Evolutionary conservation across 2,797 vertebrate species (phyloP).

Genomic region (Gobionotothen gibberifrons): DNA sequence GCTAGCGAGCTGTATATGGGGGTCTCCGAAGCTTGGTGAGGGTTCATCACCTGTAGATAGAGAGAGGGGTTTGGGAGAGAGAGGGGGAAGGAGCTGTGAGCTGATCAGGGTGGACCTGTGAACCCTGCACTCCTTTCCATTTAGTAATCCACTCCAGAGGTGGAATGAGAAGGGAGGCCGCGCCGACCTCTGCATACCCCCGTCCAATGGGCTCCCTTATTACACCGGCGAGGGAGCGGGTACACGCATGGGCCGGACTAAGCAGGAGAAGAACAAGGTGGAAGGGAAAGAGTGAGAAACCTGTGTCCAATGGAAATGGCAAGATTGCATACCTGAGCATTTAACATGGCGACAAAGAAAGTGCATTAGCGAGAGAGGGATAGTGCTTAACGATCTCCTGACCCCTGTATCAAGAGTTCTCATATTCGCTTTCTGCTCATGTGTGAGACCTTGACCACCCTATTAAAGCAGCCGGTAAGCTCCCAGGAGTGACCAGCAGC

Average conservation of each 20-base stretch:
- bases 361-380: slow-evolving; percentile 6
- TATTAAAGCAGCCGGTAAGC: slow-evolving; percentile 56
- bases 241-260: background rate
- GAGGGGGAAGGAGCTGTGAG: slow-evolving; percentile 33
- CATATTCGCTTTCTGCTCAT: slow-evolving; percentile 51
- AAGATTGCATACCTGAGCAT: slow-evolving; percentile 18
- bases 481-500: slow-evolving; percentile 54
- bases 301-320: slow-evolving; percentile 31
- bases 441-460: slow-evolving; percentile 59
- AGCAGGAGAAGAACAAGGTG: slow-evolving; percentile 30
- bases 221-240: background rate
- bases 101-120: slow-evolving; percentile 51
- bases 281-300: slow-evolving; percentile 36
- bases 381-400: slow-evolving; percentile 21
- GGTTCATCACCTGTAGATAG: slow-evolving; percentile 25
- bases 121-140: slow-evolving; percentile 69
- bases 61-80: slow-evolving; percentile 3
- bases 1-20: slow-evolving; percentile 15
- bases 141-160: slow-evolving; percentile 68
- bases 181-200: slow-evolving; percentile 41
- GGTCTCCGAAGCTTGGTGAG: slow-evolving; percentile 29
- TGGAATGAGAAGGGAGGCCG: slow-evolving; percentile 66
- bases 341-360: slow-evolving; percentile 15
- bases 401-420: slow-evolving; percentile 37
- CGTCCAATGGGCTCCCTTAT: slow-evolving; percentile 38